phyloP scores from a whole-genome alignment of 2,797 vertebrate species.

The Anabas testudineus region DNA sequence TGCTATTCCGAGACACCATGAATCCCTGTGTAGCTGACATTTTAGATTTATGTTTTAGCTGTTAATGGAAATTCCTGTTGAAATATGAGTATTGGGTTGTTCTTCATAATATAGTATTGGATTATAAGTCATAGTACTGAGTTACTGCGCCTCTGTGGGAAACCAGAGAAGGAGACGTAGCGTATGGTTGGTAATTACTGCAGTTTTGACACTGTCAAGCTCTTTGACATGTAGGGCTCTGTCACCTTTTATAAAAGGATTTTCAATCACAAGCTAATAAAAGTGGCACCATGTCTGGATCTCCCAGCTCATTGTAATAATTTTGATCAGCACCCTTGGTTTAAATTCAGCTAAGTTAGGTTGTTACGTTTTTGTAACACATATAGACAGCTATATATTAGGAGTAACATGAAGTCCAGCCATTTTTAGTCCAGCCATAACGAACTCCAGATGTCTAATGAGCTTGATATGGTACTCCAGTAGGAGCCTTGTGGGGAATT shows the following conservation, averaged over 20 bases:
- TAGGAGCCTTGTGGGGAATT: conserved; percentile 59
- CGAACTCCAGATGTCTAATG: conserved; percentile 75
- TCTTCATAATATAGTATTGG: conserved; percentile 22
- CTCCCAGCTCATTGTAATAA: neutral
- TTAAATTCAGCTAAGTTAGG: conserved; percentile 6
- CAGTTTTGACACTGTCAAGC: conserved; percentile 9
- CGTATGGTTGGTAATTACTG: conserved; percentile 35
- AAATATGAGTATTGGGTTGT: conserved; percentile 31
- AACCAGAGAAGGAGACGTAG: conserved; percentile 21
- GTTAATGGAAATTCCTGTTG: conserved; percentile 36
- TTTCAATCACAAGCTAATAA: conserved; percentile 18
- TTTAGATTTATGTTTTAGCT: conserved; percentile 55
- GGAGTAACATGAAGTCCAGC: conserved; percentile 51
- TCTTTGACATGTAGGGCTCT: conserved; percentile 16
- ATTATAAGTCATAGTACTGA: neutral
- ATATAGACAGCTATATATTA: conserved; percentile 50
- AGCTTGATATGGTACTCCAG: conserved; percentile 68
- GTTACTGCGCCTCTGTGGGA: conserved; percentile 20
- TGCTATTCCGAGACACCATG: conserved; percentile 30
- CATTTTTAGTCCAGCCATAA: conserved; percentile 57
- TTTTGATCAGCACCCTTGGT: conserved; percentile 6
- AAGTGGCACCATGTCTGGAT: neutral
- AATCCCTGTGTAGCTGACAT: conserved; percentile 38
- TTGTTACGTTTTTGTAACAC: conserved; percentile 4
- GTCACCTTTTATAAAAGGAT: conserved; percentile 4